Evolutionary conservation across 2,113 vertebrate species (phyloP).

Genomic region (Ophthalmolycus amberensis): DNA sequence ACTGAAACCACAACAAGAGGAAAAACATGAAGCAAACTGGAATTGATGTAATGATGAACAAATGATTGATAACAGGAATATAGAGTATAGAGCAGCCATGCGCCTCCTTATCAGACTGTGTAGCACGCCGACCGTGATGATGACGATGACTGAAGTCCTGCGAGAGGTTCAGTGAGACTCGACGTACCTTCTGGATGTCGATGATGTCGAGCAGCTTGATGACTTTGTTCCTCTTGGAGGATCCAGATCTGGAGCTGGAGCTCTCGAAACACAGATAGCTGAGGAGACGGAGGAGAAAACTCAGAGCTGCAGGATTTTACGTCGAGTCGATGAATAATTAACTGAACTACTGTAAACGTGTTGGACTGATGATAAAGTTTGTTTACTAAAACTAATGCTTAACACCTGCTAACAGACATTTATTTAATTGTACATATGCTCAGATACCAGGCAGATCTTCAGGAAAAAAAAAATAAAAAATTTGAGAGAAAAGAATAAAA

Average conservation of each 20-base stretch:
- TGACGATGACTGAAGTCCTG: not conserved
- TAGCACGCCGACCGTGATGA: too few species aligned
- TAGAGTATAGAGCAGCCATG: not conserved
- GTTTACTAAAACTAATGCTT: not conserved
- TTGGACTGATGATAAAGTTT: not conserved
- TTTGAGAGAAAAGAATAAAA: too few species aligned
- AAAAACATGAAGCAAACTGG: not conserved
- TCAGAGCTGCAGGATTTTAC: not conserved
- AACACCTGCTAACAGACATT: too few species aligned
- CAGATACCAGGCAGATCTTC: not conserved
- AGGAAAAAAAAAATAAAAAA: not conserved
- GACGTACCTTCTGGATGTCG: constrained; percentile 92
- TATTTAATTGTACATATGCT: too few species aligned
- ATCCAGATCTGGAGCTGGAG: constrained; percentile 90
- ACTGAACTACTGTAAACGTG: not conserved
- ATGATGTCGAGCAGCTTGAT: constrained; percentile 93
- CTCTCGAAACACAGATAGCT: constrained; percentile 97
- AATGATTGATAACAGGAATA: not conserved
- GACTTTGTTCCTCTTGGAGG: constrained; percentile 97
- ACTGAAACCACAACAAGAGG: not conserved
- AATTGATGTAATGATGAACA: not conserved
- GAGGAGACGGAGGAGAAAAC: not conserved
- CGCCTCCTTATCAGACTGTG: too few species aligned
- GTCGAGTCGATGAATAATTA: not conserved
- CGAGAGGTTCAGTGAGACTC: not conserved